phyloP scores from a whole-genome alignment of 1,140 invertebrate species.

The Globodera rostochiensis region DNA sequence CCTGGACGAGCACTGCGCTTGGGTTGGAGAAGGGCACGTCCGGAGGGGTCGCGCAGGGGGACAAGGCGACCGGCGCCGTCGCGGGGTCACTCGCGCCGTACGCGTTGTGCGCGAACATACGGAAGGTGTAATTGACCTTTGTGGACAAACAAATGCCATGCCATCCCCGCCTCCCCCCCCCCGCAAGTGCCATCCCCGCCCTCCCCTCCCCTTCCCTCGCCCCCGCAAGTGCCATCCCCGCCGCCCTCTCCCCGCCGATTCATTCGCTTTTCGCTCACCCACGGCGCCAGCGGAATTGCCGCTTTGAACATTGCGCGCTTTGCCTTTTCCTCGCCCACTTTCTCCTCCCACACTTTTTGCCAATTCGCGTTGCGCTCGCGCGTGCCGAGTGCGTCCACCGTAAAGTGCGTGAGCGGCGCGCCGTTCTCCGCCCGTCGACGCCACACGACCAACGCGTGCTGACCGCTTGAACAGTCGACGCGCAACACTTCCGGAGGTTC shows the following conservation, averaged over 20 bases:
- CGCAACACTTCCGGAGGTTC: constrained; percentile 78
- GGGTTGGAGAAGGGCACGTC: constrained; percentile 70
- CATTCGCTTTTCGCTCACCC: constrained; percentile 39
- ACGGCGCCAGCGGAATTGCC: constrained; percentile 60
- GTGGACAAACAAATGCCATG: neutral
- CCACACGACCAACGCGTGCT: constrained; percentile 78
- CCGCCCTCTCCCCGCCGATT: neutral
- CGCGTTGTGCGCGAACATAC: constrained; percentile 88
- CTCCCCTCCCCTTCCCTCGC: no score
- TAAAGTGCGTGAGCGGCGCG: constrained; percentile 86
- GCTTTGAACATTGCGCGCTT: constrained; percentile 37
- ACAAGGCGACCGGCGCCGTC: constrained; percentile 71
- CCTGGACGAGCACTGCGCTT: constrained; percentile 80
- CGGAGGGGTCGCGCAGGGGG: constrained; percentile 45
- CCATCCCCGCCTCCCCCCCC: neutral
- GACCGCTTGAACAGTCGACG: constrained; percentile 72
- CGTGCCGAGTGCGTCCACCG: constrained; percentile 74
- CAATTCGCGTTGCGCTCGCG: constrained; percentile 88
- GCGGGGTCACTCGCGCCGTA: constrained; percentile 84
- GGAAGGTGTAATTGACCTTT: constrained; percentile 94
- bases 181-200: no score
- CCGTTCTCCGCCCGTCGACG: constrained; percentile 86
- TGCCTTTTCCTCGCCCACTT: constrained; percentile 26
- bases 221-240: neutral
- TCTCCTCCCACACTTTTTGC: constrained; percentile 68